Conservation (phyloP, 64 coral and sea anemone species). For the Dendronephthya gigantea region DNA sequence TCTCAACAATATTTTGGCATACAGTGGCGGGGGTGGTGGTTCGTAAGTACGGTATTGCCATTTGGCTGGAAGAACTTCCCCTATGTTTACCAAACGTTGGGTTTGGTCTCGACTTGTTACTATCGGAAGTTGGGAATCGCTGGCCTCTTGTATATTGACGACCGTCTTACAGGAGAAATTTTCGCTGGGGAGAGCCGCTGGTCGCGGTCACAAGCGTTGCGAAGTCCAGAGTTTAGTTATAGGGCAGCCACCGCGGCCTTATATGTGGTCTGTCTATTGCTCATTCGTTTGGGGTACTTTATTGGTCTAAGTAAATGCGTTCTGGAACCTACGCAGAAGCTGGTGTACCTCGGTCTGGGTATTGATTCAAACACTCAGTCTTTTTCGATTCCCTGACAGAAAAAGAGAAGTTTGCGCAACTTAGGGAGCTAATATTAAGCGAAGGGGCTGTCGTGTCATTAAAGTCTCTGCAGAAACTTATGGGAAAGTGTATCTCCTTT, state of each 20-base stretch:
- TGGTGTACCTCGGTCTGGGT: conserved; percentile 2
- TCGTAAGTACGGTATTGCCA: too few relatives aligned
- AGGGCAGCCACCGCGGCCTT: conserved; percentile 11
- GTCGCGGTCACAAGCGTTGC: neutral
- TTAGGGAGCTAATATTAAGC: conserved; percentile 15
- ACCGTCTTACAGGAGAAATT: too few relatives aligned
- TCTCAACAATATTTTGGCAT: too few relatives aligned
- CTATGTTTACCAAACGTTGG: too few relatives aligned
- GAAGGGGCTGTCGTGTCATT: neutral
- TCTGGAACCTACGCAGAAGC: neutral
- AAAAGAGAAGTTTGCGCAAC: neutral
- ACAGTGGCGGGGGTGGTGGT: too few relatives aligned
- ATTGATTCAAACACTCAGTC: neutral
- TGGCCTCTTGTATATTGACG: too few relatives aligned
- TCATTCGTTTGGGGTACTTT: conserved; percentile 3
- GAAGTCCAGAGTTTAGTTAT: neutral
- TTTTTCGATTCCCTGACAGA: conserved; percentile 14
- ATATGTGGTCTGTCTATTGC: conserved; percentile 23
- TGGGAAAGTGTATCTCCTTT: conserved; percentile 26
- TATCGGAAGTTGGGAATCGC: too few relatives aligned
- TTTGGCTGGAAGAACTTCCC: too few relatives aligned
- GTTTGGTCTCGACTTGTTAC: too few relatives aligned
- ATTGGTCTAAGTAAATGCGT: conserved; percentile 33
- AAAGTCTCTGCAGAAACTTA: conserved; percentile 27
- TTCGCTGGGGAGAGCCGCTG: conserved; percentile 14